phyloP scores from a whole-genome alignment of 2,113 vertebrate species.

The Phrynosoma blainvillii region DNA sequence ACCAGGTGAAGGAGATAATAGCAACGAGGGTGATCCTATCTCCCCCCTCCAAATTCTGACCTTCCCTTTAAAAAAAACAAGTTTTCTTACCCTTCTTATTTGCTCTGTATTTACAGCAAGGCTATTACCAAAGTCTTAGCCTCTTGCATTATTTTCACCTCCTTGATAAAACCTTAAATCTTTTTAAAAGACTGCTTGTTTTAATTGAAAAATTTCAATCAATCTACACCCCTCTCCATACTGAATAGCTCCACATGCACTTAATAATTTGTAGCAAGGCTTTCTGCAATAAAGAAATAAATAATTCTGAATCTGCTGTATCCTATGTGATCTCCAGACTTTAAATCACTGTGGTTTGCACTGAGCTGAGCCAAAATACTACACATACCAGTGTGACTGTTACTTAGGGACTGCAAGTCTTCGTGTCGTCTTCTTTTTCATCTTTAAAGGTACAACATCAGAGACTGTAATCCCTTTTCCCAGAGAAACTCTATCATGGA shows the following conservation, averaged over 20 bases:
- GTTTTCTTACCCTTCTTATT: not conserved
- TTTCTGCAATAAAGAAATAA: slow-evolving; percentile 69
- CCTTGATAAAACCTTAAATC: slow-evolving; percentile 72
- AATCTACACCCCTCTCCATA: slow-evolving; percentile 54
- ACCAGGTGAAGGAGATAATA: slow-evolving; percentile 51
- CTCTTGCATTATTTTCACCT: slow-evolving; percentile 64
- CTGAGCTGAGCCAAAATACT: slow-evolving; percentile 71
- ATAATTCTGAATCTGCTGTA: slow-evolving; percentile 74
- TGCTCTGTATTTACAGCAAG: slow-evolving; percentile 27
- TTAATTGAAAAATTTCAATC: slow-evolving; percentile 78
- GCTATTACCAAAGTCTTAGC: slow-evolving; percentile 53
- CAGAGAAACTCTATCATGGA: not conserved
- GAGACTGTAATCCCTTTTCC: slow-evolving; percentile 12
- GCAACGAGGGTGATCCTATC: slow-evolving; percentile 27
- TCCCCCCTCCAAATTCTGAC: not conserved
- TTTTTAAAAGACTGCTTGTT: slow-evolving; percentile 72
- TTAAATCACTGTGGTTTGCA: slow-evolving; percentile 73
- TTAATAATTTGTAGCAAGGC: slow-evolving; percentile 71
- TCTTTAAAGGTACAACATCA: slow-evolving; percentile 56
- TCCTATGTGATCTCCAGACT: slow-evolving; percentile 66
- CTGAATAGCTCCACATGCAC: slow-evolving; percentile 62
- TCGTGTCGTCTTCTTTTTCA: slow-evolving; percentile 1
- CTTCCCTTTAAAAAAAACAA: not conserved
- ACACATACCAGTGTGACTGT: slow-evolving; percentile 68
- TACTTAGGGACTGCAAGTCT: slow-evolving; percentile 64